These are phyloP conservation scores for Drosophila mulleri DNA, from an alignment of 2,888 invertebrate genomes.

Conservation along the genomic window DNA sequence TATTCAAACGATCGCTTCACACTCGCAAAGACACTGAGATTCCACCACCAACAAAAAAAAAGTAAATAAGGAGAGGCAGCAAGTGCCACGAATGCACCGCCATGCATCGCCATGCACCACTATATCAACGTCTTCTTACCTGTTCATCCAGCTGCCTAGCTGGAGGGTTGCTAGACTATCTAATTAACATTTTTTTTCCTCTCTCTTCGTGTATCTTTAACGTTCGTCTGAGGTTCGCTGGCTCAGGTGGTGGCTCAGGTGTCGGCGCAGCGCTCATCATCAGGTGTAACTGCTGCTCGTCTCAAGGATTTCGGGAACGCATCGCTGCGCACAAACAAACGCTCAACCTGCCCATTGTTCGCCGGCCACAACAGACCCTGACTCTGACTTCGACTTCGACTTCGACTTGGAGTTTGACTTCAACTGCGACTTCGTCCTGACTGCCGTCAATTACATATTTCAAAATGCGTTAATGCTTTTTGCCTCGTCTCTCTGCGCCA, in stretches of 20 bases:
- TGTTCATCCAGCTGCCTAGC: constrained; percentile 23
- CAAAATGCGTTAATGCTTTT: constrained; percentile 62
- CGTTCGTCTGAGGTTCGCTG: constrained; percentile 44
- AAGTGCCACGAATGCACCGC: constrained; percentile 1
- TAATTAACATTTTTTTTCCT: constrained; percentile 67
- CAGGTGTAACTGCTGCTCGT: constrained; percentile 57
- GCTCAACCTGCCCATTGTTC: constrained; percentile 41
- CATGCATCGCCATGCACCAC: constrained; percentile 4
- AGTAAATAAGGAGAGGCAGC: neutral
- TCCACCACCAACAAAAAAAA: constrained; percentile 60
- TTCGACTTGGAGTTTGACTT: constrained; percentile 13
- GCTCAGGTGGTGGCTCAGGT: constrained; percentile 51
- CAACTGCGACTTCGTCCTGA: constrained; percentile 53
- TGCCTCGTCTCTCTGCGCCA: constrained; percentile 1
- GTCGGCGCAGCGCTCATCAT: constrained; percentile 62
- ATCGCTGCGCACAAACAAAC: constrained; percentile 65
- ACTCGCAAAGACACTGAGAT: constrained; percentile 69
- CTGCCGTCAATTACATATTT: constrained; percentile 55
- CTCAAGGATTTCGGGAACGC: constrained; percentile 68
- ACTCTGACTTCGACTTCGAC: constrained; percentile 18
- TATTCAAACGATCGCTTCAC: constrained; percentile 77
- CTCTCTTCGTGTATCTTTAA: constrained; percentile 12
- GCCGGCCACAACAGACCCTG: constrained; percentile 17
- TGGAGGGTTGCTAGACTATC: constrained; percentile 75
- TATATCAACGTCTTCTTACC: constrained; percentile 28